Evolutionary conservation across 2,888 invertebrate genomes (phyloP), one percentile per base, ranked within the genome.

Genomic region (Rambutsinella grinnellia): DNA sequence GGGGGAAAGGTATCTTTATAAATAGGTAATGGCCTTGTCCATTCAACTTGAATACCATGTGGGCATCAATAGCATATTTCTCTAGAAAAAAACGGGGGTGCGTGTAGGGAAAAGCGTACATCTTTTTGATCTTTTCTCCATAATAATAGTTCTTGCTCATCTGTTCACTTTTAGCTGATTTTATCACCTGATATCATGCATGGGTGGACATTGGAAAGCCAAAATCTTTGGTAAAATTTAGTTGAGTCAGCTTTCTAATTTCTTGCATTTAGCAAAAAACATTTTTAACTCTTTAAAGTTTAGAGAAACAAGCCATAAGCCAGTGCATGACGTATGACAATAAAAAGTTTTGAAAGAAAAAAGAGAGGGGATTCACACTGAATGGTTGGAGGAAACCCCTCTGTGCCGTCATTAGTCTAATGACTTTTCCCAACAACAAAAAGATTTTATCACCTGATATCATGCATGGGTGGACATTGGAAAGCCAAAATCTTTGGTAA

Each of bases 391-490:
- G 61, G 72, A 74, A 74, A 69, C 78, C 72, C 78, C 75, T 78
- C 78, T 61, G 75, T 58, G 75, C 66, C 66, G 75, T 78, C 78
- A 78, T 78, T 75, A 78, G 78, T 75, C 74, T 78, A 78, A 78
- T 78, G 78, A 78, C 78, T 78, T 75, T 78, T 69, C 69, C 78
- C 66, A n/a, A n/a, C n/a, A 63, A 69, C 68, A 68, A 63, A 62
- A 68, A 63, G 67, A 67, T 76, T 76, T 76, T 76, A 76, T 76
- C 75, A 76, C 75, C 75, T 76, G 75, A 76, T 76, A 76, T 57
- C 75, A 76, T 63, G 75, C 75, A 63, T 69, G 62, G 54, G 36
- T 56, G 57, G 68, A 44, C 8, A 21, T 6, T 36, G 36, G 36
- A n/a, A n/a, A n/a, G n/a, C n/a, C n/a, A n/a, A n/a, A n/a, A n/a